Evolutionary conservation across 2,113 vertebrate genomes (phyloP).

Genomic region (Sinocyclocheilus rhinocerous): DNA sequence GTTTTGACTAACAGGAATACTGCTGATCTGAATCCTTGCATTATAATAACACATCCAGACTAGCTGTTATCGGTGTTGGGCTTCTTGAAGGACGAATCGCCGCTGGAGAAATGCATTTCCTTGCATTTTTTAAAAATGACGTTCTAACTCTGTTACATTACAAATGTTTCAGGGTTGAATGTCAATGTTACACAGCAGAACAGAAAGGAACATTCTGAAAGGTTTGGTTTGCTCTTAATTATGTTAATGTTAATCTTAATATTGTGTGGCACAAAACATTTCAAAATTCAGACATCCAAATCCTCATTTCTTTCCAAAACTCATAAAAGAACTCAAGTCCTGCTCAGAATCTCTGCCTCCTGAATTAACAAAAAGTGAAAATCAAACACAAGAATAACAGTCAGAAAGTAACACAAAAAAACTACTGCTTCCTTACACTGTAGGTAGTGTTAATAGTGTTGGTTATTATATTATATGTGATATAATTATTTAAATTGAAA

Average conservation of each 20-base stretch:
- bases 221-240: background rate
- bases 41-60: no score
- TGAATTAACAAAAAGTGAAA: background rate
- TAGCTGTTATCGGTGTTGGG: no score
- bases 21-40: no score
- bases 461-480: background rate
- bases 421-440: background rate
- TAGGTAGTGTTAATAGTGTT: background rate
- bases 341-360: background rate
- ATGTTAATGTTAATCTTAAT: no score
- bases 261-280: background rate
- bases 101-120: background rate
- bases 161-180: background rate
- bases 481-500: background rate
- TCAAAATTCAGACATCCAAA: background rate
- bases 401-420: background rate
- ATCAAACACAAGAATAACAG: background rate
- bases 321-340: background rate
- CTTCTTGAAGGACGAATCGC: no score
- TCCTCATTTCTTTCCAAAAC: background rate
- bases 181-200: background rate
- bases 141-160: background rate
- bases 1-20: no score
- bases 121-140: background rate
- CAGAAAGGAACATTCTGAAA: background rate